Evolutionary conservation across 2,888 invertebrate species (phyloP), one percentile per base, ranked within the genome.

Genomic region (Thalpophila matura): DNA sequence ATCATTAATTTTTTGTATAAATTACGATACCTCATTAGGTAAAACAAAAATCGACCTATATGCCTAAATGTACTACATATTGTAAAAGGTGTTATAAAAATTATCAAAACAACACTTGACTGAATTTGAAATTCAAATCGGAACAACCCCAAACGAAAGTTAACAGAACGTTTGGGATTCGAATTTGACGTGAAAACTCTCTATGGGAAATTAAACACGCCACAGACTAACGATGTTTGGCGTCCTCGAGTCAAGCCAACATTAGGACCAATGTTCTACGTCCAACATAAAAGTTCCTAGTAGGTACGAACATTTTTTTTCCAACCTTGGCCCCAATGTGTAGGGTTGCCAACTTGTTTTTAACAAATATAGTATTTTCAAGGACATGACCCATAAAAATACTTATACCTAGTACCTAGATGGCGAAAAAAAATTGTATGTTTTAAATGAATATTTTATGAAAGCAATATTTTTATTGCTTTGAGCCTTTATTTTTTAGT

Each of bases 71-170:
- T n/a, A n/a, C n/a, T n/a, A n/a, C n/a, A n/a, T n/a, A n/a, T n/a
- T n/a, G n/a, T 26, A 3, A 47, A 24, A 12, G 18, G 6, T 2
- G 18, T 20, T n/a, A 16, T 16, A 45, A 63, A 63, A 57, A 43
- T 24, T 22, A 22, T 45, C 29, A 55, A 65, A 64, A 64, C 40
- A 65, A 27, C 14, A 54, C 12, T 33, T 35, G 20, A 54, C 26
- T 27, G 12, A 43, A 65, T 70, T 68, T 38, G 49, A 75, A 73
- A 60, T 76, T 72, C 69, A 77, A 78, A 79, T 76, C 9, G 22
- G 14, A 22, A 26, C 42, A 33, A 45, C 12, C 22, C 38, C 50
- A 24, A 35, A 53, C 18, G 43, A 67, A 71, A 64, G 58, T 66
- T 69, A 60, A 49, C 60, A 56, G 31, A 67, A 40, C 53, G 59